These are phyloP conservation scores for Silurus lanzhouensis DNA, from an alignment of 2,797 vertebrate genomes.

Conservation along the genomic window DNA sequence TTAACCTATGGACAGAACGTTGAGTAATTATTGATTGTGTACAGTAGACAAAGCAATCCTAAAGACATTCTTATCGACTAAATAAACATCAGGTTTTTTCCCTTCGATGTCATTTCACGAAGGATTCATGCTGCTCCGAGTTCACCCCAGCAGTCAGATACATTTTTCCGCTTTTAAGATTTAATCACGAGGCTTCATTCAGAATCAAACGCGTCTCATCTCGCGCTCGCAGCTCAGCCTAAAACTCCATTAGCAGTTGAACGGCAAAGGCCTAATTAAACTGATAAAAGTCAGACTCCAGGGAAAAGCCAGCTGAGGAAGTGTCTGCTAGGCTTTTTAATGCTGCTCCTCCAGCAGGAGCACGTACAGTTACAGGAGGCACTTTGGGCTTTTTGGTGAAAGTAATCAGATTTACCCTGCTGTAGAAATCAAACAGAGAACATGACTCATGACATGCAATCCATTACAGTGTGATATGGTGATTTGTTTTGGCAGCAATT, in stretches of 20 bases:
- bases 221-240: background rate
- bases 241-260: constrained; percentile 38
- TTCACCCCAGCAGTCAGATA: constrained; percentile 1
- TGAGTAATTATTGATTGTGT: background rate
- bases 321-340: background rate
- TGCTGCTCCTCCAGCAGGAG: background rate
- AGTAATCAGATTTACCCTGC: background rate
- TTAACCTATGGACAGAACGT: no score
- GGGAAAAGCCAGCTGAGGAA: constrained; percentile 28
- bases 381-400: background rate
- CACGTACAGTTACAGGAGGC: background rate
- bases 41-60: background rate
- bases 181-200: constrained; percentile 20
- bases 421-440: background rate
- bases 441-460: background rate
- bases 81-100: background rate
- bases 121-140: background rate
- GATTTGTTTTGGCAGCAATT: background rate
- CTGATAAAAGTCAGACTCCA: constrained; percentile 35
- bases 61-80: no score
- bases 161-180: constrained; percentile 10
- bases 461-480: background rate
- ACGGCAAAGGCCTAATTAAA: constrained; percentile 40
- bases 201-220: constrained; percentile 26
- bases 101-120: background rate